phyloP scores from a whole-genome alignment of 1,140 invertebrate genomes.

The Laodelphax striatellus region DNA sequence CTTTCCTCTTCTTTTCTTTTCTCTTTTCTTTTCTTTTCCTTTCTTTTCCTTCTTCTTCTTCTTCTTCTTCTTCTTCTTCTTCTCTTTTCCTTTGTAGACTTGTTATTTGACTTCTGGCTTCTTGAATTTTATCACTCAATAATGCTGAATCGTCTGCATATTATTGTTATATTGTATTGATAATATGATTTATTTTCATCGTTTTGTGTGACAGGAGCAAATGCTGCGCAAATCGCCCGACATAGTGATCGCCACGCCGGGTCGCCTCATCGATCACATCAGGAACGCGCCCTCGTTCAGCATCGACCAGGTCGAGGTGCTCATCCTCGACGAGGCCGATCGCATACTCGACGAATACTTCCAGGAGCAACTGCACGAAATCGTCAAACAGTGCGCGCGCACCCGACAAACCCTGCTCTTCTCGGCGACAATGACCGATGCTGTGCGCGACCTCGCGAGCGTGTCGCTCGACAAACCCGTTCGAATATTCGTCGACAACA shows the following conservation, averaged over 20 bases:
- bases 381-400: conserved; percentile 77
- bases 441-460: conserved; percentile 85
- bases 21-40: too few relatives aligned
- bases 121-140: too few relatives aligned
- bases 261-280: conserved; percentile 94
- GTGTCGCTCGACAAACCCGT: conserved; percentile 86
- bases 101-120: too few relatives aligned
- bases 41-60: too few relatives aligned
- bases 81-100: too few relatives aligned
- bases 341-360: conserved; percentile 98
- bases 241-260: conserved; percentile 96
- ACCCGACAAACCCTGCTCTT: conserved; percentile 97
- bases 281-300: conserved; percentile 88
- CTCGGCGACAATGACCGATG: conserved; percentile 97
- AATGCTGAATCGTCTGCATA: too few relatives aligned
- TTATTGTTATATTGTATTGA: too few relatives aligned
- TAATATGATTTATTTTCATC: too few relatives aligned
- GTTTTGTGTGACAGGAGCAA: conserved; percentile 49
- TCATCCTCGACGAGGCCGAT: conserved; percentile 5
- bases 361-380: conserved; percentile 96
- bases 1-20: too few relatives aligned
- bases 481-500: conserved; percentile 89
- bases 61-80: too few relatives aligned
- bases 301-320: conserved; percentile 74
- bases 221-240: conserved; percentile 84